phyloP scores from a whole-genome alignment of 1,140 invertebrate genomes.

The Euschistus heros region DNA sequence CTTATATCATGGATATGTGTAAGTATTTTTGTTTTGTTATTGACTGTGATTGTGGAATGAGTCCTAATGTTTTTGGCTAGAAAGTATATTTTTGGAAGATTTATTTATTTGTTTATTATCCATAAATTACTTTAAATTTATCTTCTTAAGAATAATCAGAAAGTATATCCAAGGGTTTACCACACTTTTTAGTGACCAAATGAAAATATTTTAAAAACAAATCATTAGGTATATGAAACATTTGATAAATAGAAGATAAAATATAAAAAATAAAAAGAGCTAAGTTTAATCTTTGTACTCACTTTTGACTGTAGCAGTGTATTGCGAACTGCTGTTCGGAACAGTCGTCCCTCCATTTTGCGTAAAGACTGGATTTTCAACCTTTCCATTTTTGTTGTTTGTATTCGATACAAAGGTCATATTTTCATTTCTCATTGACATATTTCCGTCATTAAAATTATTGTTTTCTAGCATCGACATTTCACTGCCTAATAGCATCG shows the following conservation, averaged over 20 bases:
- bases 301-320: conserved; percentile 43
- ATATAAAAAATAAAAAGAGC: too few species aligned
- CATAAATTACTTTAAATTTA: background rate
- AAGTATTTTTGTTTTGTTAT: too few species aligned
- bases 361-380: conserved; percentile 33
- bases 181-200: too few species aligned
- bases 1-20: too few species aligned
- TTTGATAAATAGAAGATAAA: background rate
- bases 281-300: conserved; percentile 24
- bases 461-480: conserved; percentile 19
- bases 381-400: conserved; percentile 28
- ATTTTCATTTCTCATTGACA: conserved; percentile 23
- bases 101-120: too few species aligned
- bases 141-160: too few species aligned
- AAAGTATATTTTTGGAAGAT: too few species aligned
- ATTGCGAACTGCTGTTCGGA: conserved; percentile 28
- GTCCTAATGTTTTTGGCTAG: too few species aligned
- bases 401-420: conserved; percentile 21
- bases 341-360: conserved; percentile 24
- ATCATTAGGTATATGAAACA: background rate
- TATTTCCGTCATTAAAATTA: conserved; percentile 18
- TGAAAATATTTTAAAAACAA: background rate
- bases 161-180: too few species aligned
- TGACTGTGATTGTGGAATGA: too few species aligned
- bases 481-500: conserved; percentile 25